Percentiles rank a stretch among this genome's conserved stretches.
phyloP scores from a whole-genome alignment of 1,140 invertebrate genomes.

The Hormaphis cornu region DNA sequence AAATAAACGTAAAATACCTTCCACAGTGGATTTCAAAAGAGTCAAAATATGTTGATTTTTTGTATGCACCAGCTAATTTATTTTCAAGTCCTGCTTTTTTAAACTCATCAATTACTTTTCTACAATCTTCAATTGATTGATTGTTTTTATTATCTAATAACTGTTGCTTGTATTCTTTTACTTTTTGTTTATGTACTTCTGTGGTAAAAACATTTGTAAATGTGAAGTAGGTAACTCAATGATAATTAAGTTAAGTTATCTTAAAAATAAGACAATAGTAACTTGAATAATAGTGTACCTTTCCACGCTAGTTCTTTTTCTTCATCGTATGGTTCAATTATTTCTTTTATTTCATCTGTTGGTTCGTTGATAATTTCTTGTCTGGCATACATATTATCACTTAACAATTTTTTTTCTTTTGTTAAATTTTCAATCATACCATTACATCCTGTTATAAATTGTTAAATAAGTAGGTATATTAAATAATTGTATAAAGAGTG shows the following conservation, averaged over 20 bases:
- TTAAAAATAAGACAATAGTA: neutral
- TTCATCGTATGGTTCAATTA: constrained; percentile 49
- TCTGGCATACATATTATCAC: constrained; percentile 43
- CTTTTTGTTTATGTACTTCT: constrained; percentile 47
- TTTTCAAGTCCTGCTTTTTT: too few relatives aligned
- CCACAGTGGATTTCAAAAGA: too few relatives aligned
- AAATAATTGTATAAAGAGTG: neutral
- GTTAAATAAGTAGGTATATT: neutral
- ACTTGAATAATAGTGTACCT: constrained; percentile 40
- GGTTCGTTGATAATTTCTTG: constrained; percentile 41
- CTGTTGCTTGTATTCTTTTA: constrained; percentile 45
- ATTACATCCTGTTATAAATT: constrained; percentile 41
- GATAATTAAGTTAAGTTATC: too few relatives aligned
- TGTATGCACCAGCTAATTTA: too few relatives aligned
- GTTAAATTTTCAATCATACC: constrained; percentile 45
- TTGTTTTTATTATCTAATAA: constrained; percentile 44
- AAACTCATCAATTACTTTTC: too few relatives aligned
- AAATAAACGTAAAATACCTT: too few relatives aligned
- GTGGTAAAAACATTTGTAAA: constrained; percentile 38
- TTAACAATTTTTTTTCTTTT: constrained; percentile 45
- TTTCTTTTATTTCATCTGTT: constrained; percentile 47
- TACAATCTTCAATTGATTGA: too few relatives aligned
- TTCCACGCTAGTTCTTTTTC: constrained; percentile 48
- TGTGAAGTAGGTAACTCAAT: too few relatives aligned
- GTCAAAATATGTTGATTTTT: too few relatives aligned